Base-by-base conservation (phyloP, 2,888 invertebrate species). In the Ormia ochracea region DNA sequence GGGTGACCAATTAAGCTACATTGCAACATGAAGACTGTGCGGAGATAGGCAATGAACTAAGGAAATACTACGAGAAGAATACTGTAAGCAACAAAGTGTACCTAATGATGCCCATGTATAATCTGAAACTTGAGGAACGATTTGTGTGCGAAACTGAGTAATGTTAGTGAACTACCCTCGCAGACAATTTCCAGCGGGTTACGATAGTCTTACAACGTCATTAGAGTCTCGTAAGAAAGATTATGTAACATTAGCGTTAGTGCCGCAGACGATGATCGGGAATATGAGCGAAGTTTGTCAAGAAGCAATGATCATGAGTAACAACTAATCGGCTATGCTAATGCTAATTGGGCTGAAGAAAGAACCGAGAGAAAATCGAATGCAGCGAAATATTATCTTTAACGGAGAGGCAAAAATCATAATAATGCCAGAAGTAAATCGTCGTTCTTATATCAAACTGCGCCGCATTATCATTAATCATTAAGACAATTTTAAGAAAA, bases 181-280 rank as follows among this genome's bases (percentile, higher is more conserved):
- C 59, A 0, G 72, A 73, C 9, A 65, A 73, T 9, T 73, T 7
- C 63, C 59, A 5, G 63, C 63, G 23, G 14, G 70, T 10, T 59
- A 59, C 14, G 70, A 70, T 36, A 63, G 52, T 12, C 12, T 63
- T 4, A 63, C 12, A 36, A 73, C 54, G 3, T 43, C 63, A 23
- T 9, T 73, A n/a, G 54, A 73, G 43, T 73, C 61, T 10, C 50
- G 54, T 5, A 63, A 45, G 9, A 43, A 63, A 45, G 63, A 70
- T 19, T 48, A 70, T 28, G 6, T 70, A 9, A 80, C 72, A 33
- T 80, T 70, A 63, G 69, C 68, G n/a, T 75, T 82, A 31, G 77
- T 75, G 36, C 65, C 78, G 59, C 66, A 80, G 31, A 72, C 45
- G 36, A 28, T 80, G 3, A 73, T 79, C 12, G 78, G 7, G 81